phyloP scores from a whole-genome alignment of 2,797 vertebrate genomes.

The Siniperca scherzeri region DNA sequence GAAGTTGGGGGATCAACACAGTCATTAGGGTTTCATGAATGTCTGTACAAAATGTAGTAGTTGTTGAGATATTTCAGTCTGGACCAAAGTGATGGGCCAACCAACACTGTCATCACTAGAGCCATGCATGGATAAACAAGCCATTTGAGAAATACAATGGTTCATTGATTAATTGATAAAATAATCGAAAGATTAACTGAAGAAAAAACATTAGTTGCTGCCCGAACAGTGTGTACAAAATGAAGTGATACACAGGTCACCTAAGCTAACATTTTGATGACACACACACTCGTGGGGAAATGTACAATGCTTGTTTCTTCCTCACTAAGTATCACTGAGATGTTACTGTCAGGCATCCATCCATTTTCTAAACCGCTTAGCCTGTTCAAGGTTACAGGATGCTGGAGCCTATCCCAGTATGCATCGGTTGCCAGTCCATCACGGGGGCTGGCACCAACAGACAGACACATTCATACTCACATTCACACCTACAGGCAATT shows the following conservation, averaged over 20 bases:
- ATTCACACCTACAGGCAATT: slow-evolving; percentile 50
- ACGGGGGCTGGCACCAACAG: slow-evolving; percentile 35
- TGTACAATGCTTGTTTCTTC: slow-evolving; percentile 17
- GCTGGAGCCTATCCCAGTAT: slow-evolving; percentile 55
- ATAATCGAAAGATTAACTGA: background rate
- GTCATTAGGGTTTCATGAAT: background rate
- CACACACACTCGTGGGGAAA: slow-evolving; percentile 11
- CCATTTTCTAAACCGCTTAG: slow-evolving; percentile 56
- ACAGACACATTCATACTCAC: slow-evolving; percentile 31
- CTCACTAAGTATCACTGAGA: slow-evolving; percentile 32
- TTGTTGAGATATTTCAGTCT: background rate
- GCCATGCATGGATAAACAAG: background rate
- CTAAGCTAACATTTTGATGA: background rate
- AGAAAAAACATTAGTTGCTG: background rate
- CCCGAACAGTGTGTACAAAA: background rate
- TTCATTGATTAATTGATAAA: background rate
- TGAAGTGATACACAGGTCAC: background rate
- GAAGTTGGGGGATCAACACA: background rate
- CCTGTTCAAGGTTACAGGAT: slow-evolving; percentile 47
- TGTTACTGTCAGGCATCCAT: slow-evolving; percentile 33
- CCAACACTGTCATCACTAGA: background rate
- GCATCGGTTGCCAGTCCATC: slow-evolving; percentile 48
- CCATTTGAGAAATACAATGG: background rate
- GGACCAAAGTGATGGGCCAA: background rate
- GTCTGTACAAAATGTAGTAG: background rate